These are phyloP conservation scores for Drosophila ustulata DNA, from an alignment of 2,888 invertebrate species.

Conservation along the genomic window DNA sequence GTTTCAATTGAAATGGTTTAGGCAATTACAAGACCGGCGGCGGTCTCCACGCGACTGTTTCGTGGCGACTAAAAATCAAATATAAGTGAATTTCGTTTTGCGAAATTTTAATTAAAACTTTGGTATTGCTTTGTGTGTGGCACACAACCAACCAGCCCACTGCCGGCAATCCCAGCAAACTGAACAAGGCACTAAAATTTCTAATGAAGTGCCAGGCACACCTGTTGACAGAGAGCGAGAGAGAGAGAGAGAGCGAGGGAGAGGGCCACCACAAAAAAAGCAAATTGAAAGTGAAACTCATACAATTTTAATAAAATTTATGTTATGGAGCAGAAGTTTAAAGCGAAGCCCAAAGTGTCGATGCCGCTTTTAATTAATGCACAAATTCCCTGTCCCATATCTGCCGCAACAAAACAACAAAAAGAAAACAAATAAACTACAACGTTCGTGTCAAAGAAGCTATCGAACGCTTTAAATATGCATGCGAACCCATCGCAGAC, in stretches of 20 bases:
- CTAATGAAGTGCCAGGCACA: conserved; percentile 72
- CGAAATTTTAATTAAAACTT: conserved; percentile 74
- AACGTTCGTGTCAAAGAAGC: conserved; percentile 17
- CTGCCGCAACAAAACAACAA: background rate
- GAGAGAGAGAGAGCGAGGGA: background rate
- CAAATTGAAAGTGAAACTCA: conserved; percentile 43
- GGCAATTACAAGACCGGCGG: conserved; percentile 29
- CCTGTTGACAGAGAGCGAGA: conserved; percentile 65
- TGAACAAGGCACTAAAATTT: conserved; percentile 37
- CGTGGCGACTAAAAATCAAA: conserved; percentile 73
- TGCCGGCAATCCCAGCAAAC: conserved; percentile 11
- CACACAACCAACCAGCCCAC: background rate
- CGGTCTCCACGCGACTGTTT: conserved; percentile 70
- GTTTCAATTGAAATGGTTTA: conserved; percentile 54
- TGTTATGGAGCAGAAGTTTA: conserved; percentile 30
- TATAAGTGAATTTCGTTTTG: conserved; percentile 68
- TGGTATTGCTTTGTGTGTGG: conserved; percentile 29
- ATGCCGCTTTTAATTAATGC: conserved; percentile 36
- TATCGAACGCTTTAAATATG: conserved; percentile 44
- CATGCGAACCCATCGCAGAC: conserved; percentile 11
- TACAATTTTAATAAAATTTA: conserved; percentile 61
- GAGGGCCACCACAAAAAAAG: background rate
- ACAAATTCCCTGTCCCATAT: background rate
- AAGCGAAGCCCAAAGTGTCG: conserved; percentile 9
- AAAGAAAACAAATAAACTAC: background rate